Evolutionary conservation across 2,888 invertebrate species (phyloP).

Genomic region (Timandra comae): DNA sequence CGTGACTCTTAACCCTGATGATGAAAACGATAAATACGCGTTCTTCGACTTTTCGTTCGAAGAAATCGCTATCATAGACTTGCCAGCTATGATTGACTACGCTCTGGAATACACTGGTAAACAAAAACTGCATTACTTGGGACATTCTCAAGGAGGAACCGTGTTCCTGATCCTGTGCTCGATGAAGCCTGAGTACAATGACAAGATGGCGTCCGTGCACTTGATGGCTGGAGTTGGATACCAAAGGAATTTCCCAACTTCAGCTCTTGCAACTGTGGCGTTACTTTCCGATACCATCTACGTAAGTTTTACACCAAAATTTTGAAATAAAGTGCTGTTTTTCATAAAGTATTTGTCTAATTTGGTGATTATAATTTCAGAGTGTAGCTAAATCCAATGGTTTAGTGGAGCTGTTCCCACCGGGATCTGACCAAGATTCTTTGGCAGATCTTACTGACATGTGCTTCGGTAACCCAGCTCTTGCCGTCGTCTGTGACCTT

Average conservation of each 20-base stretch:
- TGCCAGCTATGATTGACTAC: constrained; percentile 56
- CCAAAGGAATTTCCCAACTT: constrained; percentile 38
- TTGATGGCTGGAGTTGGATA: constrained; percentile 55
- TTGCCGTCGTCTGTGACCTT: not conserved
- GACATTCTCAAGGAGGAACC: constrained; percentile 64
- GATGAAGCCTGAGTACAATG: constrained; percentile 45
- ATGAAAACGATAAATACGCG: constrained; percentile 20
- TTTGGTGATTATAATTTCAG: too few relatives aligned
- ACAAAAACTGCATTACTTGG: constrained; percentile 51
- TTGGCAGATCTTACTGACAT: constrained; percentile 20
- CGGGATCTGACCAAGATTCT: too few relatives aligned
- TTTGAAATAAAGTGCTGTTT: too few relatives aligned
- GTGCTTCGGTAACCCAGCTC: constrained; percentile 1
- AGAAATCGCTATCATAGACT: constrained; percentile 50
- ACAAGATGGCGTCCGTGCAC: constrained; percentile 48
- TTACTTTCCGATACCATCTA: constrained; percentile 35
- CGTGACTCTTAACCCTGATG: constrained; percentile 40
- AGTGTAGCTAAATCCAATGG: constrained; percentile 22
- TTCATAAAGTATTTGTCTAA: too few relatives aligned
- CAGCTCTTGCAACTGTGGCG: constrained; percentile 23
- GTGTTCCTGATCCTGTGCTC: constrained; percentile 44
- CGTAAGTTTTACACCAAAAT: too few relatives aligned
- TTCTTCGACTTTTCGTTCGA: constrained; percentile 62
- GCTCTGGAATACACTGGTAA: constrained; percentile 36
- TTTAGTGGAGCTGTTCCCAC: constrained; percentile 36